Percentiles rank a stretch among this genome's conserved stretches.
These are phyloP conservation scores for Microctonus brassicae DNA, from an alignment of 2,888 invertebrate genomes.

Conservation along the genomic window DNA sequence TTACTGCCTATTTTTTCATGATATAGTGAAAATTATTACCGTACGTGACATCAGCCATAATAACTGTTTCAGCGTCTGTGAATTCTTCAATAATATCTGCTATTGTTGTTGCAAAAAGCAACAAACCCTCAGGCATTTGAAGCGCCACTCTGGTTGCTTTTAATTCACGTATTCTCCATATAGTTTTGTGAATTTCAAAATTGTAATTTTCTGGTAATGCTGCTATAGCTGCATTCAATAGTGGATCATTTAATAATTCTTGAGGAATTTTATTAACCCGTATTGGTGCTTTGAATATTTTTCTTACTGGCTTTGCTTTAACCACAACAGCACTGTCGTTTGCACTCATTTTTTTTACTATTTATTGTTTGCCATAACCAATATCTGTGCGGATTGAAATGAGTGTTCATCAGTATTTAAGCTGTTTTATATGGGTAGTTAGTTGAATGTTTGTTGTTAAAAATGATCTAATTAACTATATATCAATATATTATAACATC, in stretches of 20 bases:
- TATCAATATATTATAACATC: too few relatives aligned
- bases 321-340: slow-evolving; percentile 74
- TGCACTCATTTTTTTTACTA: slow-evolving; percentile 49
- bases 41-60: slow-evolving; percentile 99
- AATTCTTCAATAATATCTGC: slow-evolving; percentile 93
- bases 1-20: too few relatives aligned
- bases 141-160: slow-evolving; percentile 90
- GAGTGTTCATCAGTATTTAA: too few relatives aligned
- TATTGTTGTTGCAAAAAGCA: slow-evolving; percentile 92
- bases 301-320: slow-evolving; percentile 83
- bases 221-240: slow-evolving; percentile 80
- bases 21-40: too few relatives aligned
- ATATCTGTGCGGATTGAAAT: too few relatives aligned
- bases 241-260: slow-evolving; percentile 81
- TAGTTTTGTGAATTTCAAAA: slow-evolving; percentile 97
- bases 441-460: too few relatives aligned
- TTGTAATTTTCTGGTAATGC: slow-evolving; percentile 94
- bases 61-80: slow-evolving; percentile 90
- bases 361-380: too few relatives aligned
- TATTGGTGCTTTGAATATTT: slow-evolving; percentile 82
- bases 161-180: slow-evolving; percentile 93
- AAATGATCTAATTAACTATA: too few relatives aligned
- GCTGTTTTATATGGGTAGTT: too few relatives aligned
- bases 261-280: slow-evolving; percentile 86
- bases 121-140: slow-evolving; percentile 96